Conservation (phyloP, 2,113 vertebrate species). For the Otolemur garnettii region DNA sequence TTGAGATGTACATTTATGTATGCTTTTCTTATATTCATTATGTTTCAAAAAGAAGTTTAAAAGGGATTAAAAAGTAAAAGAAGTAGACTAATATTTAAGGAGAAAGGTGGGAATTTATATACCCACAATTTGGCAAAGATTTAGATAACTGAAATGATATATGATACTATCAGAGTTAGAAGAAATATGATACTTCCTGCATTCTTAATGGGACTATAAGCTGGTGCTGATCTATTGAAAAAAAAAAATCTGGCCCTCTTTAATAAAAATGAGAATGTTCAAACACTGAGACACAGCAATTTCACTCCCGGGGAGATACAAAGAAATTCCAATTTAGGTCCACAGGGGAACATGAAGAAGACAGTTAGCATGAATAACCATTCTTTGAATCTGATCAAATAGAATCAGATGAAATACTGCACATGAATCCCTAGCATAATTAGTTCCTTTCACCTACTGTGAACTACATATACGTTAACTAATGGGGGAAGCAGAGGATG, state of each 20-base stretch:
- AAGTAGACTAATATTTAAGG: not conserved
- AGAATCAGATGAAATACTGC: not conserved
- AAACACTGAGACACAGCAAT: not conserved
- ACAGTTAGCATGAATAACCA: not conserved
- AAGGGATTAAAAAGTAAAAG: conserved; percentile 12
- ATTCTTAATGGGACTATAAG: not conserved
- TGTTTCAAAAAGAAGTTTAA: not conserved
- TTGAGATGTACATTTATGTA: not conserved
- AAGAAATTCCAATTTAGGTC: not conserved
- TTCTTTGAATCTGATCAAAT: not conserved
- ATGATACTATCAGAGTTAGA: not conserved
- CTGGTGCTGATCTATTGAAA: rapidly evolving
- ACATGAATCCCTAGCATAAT: not conserved
- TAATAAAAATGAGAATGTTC: not conserved
- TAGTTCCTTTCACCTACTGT: not conserved
- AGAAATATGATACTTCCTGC: not conserved
- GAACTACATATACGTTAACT: not conserved
- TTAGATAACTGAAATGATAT: not conserved
- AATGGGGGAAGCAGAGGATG: rapidly evolving
- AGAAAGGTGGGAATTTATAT: not conserved
- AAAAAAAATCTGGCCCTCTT: not conserved
- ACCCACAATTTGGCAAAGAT: not conserved
- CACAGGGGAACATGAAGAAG: not conserved
- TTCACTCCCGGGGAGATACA: not conserved
- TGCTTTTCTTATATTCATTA: not conserved